Percentiles rank a stretch among this genome's conserved stretches.
Conservation (phyloP, 1,140 invertebrate species). For the Diorhabda carinulata region DNA sequence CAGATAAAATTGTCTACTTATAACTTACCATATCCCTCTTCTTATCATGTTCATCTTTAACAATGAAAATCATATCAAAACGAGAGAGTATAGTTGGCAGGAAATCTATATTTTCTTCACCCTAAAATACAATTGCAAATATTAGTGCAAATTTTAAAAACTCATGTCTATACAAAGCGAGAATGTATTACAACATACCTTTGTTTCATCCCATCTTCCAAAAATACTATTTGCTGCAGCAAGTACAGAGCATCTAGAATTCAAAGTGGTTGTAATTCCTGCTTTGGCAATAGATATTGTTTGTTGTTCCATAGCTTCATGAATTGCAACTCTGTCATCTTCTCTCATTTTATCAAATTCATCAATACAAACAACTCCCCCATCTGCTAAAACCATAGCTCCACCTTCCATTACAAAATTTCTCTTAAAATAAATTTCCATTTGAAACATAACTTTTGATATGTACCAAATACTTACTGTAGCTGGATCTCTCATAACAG, state of each 20-base stretch:
- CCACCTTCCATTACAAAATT: slow-evolving; percentile 99
- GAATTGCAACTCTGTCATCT: slow-evolving; percentile 98
- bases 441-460: neutral
- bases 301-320: slow-evolving; percentile 99
- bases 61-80: slow-evolving; percentile 99
- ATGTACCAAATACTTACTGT: slow-evolving; percentile 61
- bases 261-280: slow-evolving; percentile 97
- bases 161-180: too few relatives aligned
- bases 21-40: slow-evolving; percentile 74
- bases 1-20: neutral
- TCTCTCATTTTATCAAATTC: slow-evolving; percentile 99
- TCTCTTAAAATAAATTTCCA: slow-evolving; percentile 56
- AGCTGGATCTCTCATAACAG: slow-evolving; percentile 89
- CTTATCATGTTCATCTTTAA: slow-evolving; percentile 96
- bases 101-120: slow-evolving; percentile 98
- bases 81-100: slow-evolving; percentile 99
- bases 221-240: slow-evolving; percentile 99
- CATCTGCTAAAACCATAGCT: slow-evolving; percentile 99
- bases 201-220: slow-evolving; percentile 97
- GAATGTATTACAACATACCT: slow-evolving; percentile 47
- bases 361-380: slow-evolving; percentile 98
- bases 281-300: slow-evolving; percentile 99
- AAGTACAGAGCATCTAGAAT: slow-evolving; percentile 95
- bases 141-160: neutral
- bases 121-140: slow-evolving; percentile 45